Conservation (phyloP, 2,113 vertebrate species). For the Myxocyprinus asiaticus region DNA sequence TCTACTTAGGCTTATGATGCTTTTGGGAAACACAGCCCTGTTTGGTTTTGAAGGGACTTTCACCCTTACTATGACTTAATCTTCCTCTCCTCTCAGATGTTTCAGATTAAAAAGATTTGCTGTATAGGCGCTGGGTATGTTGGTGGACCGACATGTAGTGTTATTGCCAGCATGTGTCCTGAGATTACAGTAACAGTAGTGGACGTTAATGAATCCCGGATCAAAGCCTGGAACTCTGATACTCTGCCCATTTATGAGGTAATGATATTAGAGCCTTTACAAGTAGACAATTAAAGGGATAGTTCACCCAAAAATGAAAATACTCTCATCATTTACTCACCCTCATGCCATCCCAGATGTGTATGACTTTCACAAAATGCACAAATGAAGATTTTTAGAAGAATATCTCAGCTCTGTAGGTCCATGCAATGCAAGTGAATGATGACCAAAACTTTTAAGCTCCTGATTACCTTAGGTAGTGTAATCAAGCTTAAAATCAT, state of each 20-base stretch:
- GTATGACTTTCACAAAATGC: no score
- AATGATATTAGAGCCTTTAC: constrained; percentile 35
- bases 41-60: not conserved
- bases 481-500: no score
- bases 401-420: no score
- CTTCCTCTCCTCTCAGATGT: constrained; percentile 75
- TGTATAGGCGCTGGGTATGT: constrained; percentile 98
- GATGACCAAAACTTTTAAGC: no score
- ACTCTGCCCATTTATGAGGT: constrained; percentile 97
- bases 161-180: constrained; percentile 96
- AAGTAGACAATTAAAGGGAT: no score
- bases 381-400: no score
- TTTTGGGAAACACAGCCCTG: not conserved
- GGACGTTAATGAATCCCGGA: constrained; percentile 91
- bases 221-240: constrained; percentile 97
- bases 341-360: no score
- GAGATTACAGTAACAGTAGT: constrained; percentile 87
- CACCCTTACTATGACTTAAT: not conserved
- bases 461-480: no score
- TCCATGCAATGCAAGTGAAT: no score
- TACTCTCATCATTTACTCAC: no score
- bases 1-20: not conserved
- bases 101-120: constrained; percentile 94
- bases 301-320: no score
- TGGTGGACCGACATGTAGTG: constrained; percentile 94